Evolutionary conservation across 1,140 invertebrate genomes (phyloP), one percentile per base, ranked within the genome.

Genomic region (Cydia pomonella): DNA sequence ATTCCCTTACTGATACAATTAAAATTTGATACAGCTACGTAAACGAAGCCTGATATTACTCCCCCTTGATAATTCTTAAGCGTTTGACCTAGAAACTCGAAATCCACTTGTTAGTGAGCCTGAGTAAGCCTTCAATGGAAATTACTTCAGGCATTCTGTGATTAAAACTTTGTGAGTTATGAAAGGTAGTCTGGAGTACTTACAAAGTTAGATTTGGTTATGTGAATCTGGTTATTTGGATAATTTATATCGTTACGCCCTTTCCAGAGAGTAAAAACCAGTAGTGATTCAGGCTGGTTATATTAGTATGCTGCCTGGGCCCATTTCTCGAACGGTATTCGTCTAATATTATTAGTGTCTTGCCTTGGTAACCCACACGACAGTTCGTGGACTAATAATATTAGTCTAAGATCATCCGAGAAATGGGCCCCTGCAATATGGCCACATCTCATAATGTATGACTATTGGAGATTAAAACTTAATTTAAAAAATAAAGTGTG

Each of bases 191-290:
- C 29, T 16, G 18, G 53, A 23, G 21, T 23, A 59, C 53, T 59
- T 59, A 59, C 3, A 59, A 59, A 59, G 53, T 59, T 59, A 59
- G 53, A 59, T 59, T 59, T 59, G 53, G 53, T 59, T 59, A 59
- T 59, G 53, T 59, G 21, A 59, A 59, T 59, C n/a, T 59, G 53
- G 18, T 59, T 59, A 59, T 59, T 59, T 59, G n/a, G 18, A 7
- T n/a, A 21, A 53, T 53, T 53, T 18, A n/a, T 59, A 18, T 21
- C 18, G 16, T n/a, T 21, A 59, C 47, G 47, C 47, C 47, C 0
- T 53, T 53, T 53, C n/a, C 5, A 53, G 6, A 53, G 21, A 7
- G 7, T 59, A 59, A 59, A 23, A 59, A 23, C 18, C 47, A 6
- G 10, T 13, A 2, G 41, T 50, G 18, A 2, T 18, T 50, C n/a